phyloP scores from a whole-genome alignment of 2,797 vertebrate genomes.

The Cheirogaleus major region DNA sequence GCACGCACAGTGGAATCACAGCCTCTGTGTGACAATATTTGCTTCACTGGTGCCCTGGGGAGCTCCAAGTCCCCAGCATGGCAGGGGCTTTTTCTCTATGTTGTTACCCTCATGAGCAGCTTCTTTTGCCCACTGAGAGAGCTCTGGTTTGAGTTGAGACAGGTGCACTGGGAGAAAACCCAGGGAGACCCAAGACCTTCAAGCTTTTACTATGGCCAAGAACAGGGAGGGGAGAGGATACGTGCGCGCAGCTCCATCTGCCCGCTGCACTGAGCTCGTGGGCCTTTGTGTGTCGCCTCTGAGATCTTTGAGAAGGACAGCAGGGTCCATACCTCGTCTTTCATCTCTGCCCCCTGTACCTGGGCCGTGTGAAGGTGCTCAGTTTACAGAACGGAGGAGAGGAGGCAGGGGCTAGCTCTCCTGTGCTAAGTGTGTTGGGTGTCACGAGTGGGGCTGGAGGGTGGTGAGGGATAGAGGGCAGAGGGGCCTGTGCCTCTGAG shows the following conservation, averaged over 20 bases:
- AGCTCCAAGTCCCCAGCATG: neutral
- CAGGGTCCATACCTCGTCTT: neutral
- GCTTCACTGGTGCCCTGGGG: neutral
- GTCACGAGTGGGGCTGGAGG: neutral
- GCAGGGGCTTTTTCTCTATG: neutral
- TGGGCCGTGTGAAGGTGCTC: neutral
- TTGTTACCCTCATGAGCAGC: neutral
- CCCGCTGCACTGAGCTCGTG: neutral
- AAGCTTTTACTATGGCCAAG: neutral
- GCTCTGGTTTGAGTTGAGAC: neutral
- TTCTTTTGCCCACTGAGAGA: neutral
- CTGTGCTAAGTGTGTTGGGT: fast-evolving
- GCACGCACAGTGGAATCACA: neutral
- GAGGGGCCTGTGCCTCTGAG: neutral
- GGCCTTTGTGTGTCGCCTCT: neutral
- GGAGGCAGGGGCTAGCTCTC: neutral
- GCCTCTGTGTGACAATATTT: neutral
- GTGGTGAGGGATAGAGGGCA: fast-evolving
- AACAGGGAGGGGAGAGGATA: neutral
- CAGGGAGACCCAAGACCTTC: neutral
- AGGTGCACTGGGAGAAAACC: neutral
- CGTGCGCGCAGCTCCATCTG: neutral
- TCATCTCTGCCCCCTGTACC: neutral
- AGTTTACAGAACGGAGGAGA: neutral
- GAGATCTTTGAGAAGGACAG: neutral